phyloP scores from a whole-genome alignment of 2,797 vertebrate genomes.

The Sebastiscus albofasciatus region DNA sequence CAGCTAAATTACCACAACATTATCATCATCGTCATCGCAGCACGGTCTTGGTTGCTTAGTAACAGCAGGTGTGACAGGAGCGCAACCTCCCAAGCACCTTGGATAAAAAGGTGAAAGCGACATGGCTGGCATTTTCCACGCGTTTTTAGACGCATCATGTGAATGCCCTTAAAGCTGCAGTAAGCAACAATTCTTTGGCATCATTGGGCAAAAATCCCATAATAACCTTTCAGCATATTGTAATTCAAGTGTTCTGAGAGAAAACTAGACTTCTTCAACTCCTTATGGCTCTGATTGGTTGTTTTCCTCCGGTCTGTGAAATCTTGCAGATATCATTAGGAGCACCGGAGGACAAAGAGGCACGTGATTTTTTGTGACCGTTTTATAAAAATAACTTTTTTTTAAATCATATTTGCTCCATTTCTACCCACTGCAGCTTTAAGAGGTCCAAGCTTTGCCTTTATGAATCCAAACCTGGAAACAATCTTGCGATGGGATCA shows the following conservation, averaged over 20 bases:
- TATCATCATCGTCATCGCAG: background rate
- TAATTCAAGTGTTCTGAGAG: background rate
- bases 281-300: background rate
- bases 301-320: too few species aligned
- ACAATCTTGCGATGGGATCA: too few species aligned
- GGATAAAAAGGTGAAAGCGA: background rate
- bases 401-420: too few species aligned
- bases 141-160: background rate
- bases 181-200: background rate
- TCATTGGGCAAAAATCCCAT: background rate
- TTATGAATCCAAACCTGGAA: background rate
- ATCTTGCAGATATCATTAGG: too few species aligned
- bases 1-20: background rate
- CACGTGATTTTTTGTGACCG: too few species aligned
- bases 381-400: too few species aligned
- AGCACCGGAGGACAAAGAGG: too few species aligned
- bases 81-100: background rate
- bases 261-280: background rate
- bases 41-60: background rate
- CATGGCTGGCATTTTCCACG: background rate
- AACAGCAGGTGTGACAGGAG: background rate
- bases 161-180: background rate
- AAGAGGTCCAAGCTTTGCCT: background rate
- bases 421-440: too few species aligned
- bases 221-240: background rate